Percentiles rank a stretch among this genome's conserved stretches.
These are phyloP conservation scores for Cosmia trapezina DNA, from an alignment of 2,888 invertebrate species.

Conservation along the genomic window DNA sequence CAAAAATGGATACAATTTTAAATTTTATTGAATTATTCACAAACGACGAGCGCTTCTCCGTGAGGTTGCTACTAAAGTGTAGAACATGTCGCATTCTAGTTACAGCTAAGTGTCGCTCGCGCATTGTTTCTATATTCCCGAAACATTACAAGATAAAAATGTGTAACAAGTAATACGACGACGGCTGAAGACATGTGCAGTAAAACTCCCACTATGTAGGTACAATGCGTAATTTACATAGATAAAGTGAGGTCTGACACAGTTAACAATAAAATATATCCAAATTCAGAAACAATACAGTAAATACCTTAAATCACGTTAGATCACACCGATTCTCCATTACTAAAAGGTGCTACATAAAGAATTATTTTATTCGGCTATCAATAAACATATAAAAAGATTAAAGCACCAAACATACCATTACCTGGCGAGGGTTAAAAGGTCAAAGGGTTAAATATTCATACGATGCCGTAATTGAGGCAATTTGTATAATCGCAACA, in stretches of 20 bases:
- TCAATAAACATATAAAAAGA: constrained; percentile 62
- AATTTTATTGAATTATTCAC: constrained; percentile 78
- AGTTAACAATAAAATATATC: background rate
- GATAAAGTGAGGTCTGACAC: background rate
- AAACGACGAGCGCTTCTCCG: constrained; percentile 37
- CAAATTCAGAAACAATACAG: background rate
- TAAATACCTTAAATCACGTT: background rate
- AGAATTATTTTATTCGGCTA: constrained; percentile 43
- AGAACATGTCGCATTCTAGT: constrained; percentile 31
- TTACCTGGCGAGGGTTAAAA: constrained; percentile 60
- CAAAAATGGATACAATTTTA: constrained; percentile 76
- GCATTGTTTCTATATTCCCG: constrained; percentile 2
- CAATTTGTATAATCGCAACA: constrained; percentile 72
- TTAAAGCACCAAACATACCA: constrained; percentile 49
- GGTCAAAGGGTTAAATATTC: constrained; percentile 70
- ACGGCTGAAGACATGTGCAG: background rate
- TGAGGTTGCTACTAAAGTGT: constrained; percentile 19
- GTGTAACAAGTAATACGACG: background rate
- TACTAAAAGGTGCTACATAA: constrained; percentile 28
- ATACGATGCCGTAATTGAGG: constrained; percentile 69
- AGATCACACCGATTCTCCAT: constrained; percentile 13
- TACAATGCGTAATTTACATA: background rate
- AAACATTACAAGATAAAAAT: constrained; percentile 1
- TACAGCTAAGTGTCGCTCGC: constrained; percentile 45
- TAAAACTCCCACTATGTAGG: background rate